Conservation (phyloP, 92 coral and sea anemone genomes). For the Blastomussa wellsi region DNA sequence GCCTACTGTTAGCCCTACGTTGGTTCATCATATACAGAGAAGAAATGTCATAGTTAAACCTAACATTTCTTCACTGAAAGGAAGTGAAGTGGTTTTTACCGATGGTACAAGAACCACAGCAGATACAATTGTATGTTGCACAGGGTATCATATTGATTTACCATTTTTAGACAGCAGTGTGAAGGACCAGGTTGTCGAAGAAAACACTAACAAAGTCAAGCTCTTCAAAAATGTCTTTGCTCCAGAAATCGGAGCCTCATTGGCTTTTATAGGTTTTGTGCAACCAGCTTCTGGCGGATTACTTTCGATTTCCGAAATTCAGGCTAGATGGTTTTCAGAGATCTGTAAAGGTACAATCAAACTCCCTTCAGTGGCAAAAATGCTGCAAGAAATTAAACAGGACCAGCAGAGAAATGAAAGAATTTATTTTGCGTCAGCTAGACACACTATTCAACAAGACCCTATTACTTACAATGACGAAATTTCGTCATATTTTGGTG, state of each 20-base stretch:
- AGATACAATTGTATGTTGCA: slow-evolving; percentile 71
- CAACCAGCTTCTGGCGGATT: slow-evolving; percentile 88
- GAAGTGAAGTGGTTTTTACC: slow-evolving; percentile 56
- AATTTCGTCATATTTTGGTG: slow-evolving; percentile 71
- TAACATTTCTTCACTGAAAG: slow-evolving; percentile 56
- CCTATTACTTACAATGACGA: slow-evolving; percentile 75
- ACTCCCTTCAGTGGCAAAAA: slow-evolving; percentile 53
- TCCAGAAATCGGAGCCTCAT: slow-evolving; percentile 65
- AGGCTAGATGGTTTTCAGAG: slow-evolving; percentile 84
- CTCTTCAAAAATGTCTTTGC: slow-evolving; percentile 73
- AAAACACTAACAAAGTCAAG: slow-evolving; percentile 68
- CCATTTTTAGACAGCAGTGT: slow-evolving; percentile 57
- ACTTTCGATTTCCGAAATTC: slow-evolving; percentile 76
- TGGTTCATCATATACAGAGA: slow-evolving; percentile 77
- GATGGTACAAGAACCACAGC: slow-evolving; percentile 63
- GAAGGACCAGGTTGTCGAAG: slow-evolving; percentile 50
- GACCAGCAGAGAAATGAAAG: slow-evolving; percentile 33
- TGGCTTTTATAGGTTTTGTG: slow-evolving; percentile 74
- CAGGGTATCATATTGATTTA: slow-evolving; percentile 67
- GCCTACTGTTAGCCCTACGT: slow-evolving; percentile 78
- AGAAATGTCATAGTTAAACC: slow-evolving; percentile 62
- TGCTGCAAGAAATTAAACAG: slow-evolving; percentile 48
- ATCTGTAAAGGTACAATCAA: slow-evolving; percentile 70
- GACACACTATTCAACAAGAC: slow-evolving; percentile 81
- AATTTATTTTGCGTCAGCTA: slow-evolving; percentile 64